A percentile compares a stretch with the other conserved stretches of the same genome.
These are phyloP conservation scores for Anastatus disparis DNA, from an alignment of 1,140 invertebrate species.

Conservation along the genomic window DNA sequence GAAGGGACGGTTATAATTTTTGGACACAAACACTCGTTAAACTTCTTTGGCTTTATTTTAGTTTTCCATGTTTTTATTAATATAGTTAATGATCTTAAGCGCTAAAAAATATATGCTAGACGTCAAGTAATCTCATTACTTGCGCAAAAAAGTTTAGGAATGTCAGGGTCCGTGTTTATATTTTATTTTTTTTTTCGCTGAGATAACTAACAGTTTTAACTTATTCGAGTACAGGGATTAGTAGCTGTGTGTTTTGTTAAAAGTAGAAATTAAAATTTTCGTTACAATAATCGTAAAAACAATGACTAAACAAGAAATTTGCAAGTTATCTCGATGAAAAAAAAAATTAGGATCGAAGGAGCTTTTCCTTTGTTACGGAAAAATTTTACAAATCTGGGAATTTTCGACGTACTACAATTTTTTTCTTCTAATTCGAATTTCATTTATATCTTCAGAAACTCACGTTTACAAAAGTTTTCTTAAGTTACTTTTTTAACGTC, in stretches of 20 bases:
- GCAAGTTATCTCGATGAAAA: conserved; percentile 4
- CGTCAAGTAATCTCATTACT: conserved; percentile 8
- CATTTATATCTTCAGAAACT: too few species aligned
- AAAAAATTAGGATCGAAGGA: background rate
- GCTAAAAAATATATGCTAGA: conserved; percentile 1
- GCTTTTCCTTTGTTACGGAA: too few species aligned
- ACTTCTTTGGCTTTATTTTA: too few species aligned
- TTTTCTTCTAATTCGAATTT: too few species aligned
- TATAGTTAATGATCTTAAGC: background rate
- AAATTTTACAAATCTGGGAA: too few species aligned
- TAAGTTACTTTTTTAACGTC: too few species aligned
- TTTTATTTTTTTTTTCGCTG: too few species aligned
- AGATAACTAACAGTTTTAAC: background rate
- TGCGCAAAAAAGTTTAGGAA: conserved; percentile 16
- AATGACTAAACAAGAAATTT: background rate
- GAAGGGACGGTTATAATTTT: conserved; percentile 34
- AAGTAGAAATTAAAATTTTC: background rate
- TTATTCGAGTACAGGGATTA: too few species aligned
- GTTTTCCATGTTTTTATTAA: background rate
- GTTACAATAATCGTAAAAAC: too few species aligned
- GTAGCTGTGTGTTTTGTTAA: background rate
- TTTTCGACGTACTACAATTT: too few species aligned
- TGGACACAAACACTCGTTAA: conserved; percentile 33
- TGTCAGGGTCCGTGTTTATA: background rate
- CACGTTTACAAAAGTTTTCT: too few species aligned